Conservation (phyloP, 2,888 invertebrate genomes). For the Amblyjoppa fuscipennis region DNA sequence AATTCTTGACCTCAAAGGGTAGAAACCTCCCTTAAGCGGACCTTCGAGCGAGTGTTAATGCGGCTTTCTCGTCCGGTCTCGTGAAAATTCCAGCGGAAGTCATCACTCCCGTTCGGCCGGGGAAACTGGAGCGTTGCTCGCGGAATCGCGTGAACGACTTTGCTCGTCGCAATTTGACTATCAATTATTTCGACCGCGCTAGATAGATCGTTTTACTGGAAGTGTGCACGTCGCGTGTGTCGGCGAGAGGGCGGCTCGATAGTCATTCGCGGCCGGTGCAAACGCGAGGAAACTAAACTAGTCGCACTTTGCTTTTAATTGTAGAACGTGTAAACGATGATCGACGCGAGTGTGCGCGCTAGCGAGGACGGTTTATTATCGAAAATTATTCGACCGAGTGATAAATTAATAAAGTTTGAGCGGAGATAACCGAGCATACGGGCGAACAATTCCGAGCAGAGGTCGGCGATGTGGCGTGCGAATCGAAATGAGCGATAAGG, state of each 20-base stretch:
- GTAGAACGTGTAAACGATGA: conserved; percentile 6
- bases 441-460: conserved; percentile 16
- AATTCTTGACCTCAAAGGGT: no score
- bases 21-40: conserved; percentile 15
- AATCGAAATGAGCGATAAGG: conserved; percentile 63
- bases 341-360: not conserved
- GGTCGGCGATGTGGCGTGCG: conserved; percentile 51
- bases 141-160: conserved; percentile 20
- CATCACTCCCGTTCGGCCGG: conserved; percentile 1
- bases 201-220: not conserved
- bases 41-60: conserved; percentile 8
- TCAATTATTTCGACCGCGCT: conserved; percentile 27
- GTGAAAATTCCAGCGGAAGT: conserved; percentile 27
- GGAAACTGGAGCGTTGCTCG: conserved; percentile 6
- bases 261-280: not conserved
- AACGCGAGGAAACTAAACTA: not conserved
- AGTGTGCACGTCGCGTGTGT: not conserved
- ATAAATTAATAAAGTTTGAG: conserved; percentile 43
- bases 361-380: conserved; percentile 21
- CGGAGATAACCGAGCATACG: conserved; percentile 23
- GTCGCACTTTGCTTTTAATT: conserved; percentile 17
- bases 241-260: not conserved
- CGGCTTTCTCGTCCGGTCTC: conserved; percentile 4
- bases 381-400: conserved; percentile 36
- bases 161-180: conserved; percentile 24